These are phyloP conservation scores for Dufourea novaeangliae DNA, from an alignment of 1,140 invertebrate genomes.

Conservation along the genomic window DNA sequence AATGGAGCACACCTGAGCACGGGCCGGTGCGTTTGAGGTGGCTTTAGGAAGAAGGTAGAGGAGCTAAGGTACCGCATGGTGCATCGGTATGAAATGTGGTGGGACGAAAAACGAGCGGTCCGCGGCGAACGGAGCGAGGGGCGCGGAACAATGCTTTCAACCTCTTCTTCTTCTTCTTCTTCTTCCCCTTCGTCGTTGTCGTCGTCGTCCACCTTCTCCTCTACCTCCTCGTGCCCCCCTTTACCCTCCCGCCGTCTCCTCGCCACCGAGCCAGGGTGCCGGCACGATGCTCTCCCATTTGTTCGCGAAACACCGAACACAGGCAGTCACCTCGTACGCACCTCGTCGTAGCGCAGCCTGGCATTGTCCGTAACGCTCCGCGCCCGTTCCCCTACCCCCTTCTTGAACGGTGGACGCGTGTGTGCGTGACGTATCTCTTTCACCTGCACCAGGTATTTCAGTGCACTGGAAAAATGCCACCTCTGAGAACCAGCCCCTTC, in stretches of 20 bases:
- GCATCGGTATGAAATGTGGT: constrained; percentile 74
- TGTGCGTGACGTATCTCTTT: constrained; percentile 58
- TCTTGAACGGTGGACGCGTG: constrained; percentile 6
- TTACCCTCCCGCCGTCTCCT: constrained; percentile 32
- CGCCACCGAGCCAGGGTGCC: constrained; percentile 64
- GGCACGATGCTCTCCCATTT: constrained; percentile 77
- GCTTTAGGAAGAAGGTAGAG: constrained; percentile 55
- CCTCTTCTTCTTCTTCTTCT: constrained; percentile 50
- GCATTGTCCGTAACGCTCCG: constrained; percentile 53
- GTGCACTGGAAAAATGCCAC: constrained; percentile 26
- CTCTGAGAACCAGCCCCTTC: constrained; percentile 8
- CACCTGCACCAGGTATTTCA: constrained; percentile 25
- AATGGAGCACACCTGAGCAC: constrained; percentile 77
- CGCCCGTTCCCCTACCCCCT: background rate
- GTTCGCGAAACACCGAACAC: constrained; percentile 79
- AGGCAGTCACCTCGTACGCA: constrained; percentile 71
- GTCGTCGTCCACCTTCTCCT: constrained; percentile 20
- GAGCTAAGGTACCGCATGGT: constrained; percentile 56
- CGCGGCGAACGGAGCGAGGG: constrained; percentile 36
- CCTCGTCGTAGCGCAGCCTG: constrained; percentile 53
- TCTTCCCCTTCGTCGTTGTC: constrained; percentile 21
- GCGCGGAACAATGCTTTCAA: constrained; percentile 77
- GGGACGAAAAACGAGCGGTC: constrained; percentile 55
- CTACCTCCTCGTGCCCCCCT: constrained; percentile 1
- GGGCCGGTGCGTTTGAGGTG: constrained; percentile 71